These are phyloP conservation scores for Nixonia krombeini DNA, from an alignment of 1,140 invertebrate genomes.

Conservation along the genomic window DNA sequence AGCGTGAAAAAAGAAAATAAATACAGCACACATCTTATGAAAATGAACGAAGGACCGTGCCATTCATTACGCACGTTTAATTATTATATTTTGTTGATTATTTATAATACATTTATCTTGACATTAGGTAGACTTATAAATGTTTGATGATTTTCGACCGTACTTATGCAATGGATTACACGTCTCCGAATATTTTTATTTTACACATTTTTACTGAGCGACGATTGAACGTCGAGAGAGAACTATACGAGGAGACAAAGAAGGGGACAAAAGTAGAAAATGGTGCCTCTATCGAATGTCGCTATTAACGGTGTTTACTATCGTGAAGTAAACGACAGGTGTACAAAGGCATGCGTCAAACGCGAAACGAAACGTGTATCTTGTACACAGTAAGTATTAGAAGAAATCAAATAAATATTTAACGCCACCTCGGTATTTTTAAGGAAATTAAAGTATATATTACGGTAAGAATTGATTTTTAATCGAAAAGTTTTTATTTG, in stretches of 20 bases:
- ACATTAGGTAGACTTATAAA: too few relatives aligned
- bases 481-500: slow-evolving; percentile 49
- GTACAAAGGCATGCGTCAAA: slow-evolving; percentile 2
- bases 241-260: not conserved
- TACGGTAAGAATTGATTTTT: slow-evolving; percentile 37
- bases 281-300: not conserved
- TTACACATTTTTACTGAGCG: not conserved
- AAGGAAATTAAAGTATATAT: slow-evolving; percentile 40
- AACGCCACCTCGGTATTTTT: slow-evolving; percentile 41
- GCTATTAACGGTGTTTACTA: not conserved
- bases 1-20: too few relatives aligned
- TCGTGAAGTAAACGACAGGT: not conserved
- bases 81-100: too few relatives aligned
- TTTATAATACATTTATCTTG: too few relatives aligned
- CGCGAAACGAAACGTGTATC: not conserved
- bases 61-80: too few relatives aligned
- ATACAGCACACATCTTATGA: too few relatives aligned
- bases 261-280: not conserved
- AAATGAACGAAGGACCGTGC: too few relatives aligned
- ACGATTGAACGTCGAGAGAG: too few relatives aligned
- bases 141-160: not conserved
- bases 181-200: not conserved
- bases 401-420: slow-evolving; percentile 36
- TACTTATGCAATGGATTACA: not conserved
- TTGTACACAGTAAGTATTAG: slow-evolving; percentile 38